A percentile compares a stretch with the other conserved stretches of the same genome.
These are phyloP conservation scores for Acanthopagrus latus DNA, from an alignment of 2,797 vertebrate species.

Conservation along the genomic window DNA sequence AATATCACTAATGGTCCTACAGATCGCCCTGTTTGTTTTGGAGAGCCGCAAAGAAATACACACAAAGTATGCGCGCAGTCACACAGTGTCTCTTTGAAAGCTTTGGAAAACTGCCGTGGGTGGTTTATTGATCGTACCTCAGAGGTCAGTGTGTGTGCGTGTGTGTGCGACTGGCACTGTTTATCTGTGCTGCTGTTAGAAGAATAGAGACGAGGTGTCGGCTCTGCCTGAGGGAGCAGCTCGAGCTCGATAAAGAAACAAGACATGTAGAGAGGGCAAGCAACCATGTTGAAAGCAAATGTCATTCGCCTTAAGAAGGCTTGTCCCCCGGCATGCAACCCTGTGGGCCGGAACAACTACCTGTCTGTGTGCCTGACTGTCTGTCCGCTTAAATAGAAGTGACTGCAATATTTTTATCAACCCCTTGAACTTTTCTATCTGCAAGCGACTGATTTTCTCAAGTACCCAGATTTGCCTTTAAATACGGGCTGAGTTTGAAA, in stretches of 20 bases:
- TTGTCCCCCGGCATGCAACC: conserved; percentile 37
- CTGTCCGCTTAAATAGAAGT: conserved; percentile 22
- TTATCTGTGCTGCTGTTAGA: conserved; percentile 63
- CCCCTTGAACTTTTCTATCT: background rate
- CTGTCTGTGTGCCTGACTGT: conserved; percentile 3
- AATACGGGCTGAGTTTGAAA: background rate
- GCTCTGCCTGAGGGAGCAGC: conserved; percentile 56
- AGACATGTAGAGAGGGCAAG: conserved; percentile 49
- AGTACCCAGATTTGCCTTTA: background rate
- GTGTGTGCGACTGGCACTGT: conserved; percentile 39
- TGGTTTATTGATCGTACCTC: conserved; percentile 69
- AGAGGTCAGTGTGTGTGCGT: conserved; percentile 42
- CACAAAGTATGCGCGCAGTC: conserved; percentile 5
- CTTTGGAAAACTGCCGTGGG: conserved; percentile 65
- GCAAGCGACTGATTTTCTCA: background rate
- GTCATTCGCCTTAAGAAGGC: conserved; percentile 57
- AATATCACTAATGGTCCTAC: conserved; percentile 50
- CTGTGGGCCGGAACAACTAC: conserved; percentile 23
- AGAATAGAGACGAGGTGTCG: conserved; percentile 66
- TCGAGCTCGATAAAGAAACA: conserved; percentile 50
- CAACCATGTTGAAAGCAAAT: conserved; percentile 68
- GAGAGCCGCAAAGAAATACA: conserved; percentile 20
- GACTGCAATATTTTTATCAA: background rate
- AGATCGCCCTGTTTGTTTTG: conserved; percentile 57
- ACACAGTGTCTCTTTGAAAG: conserved; percentile 32